Percentiles rank a stretch among this genome's conserved stretches.
Conservation (phyloP, 2,888 invertebrate species). For the Maniola hyperantus region DNA sequence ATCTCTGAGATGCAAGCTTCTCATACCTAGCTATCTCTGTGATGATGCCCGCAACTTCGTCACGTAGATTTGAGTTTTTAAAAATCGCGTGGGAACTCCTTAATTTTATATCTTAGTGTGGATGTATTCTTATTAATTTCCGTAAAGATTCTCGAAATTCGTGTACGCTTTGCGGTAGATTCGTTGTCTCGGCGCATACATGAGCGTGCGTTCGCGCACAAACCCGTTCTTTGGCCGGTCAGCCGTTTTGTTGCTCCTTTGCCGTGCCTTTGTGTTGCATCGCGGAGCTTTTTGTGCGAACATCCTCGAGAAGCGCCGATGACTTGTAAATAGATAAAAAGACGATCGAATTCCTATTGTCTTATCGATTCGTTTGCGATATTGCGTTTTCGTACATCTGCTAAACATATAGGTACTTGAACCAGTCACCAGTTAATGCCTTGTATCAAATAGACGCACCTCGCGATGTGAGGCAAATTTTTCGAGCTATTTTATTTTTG, state of each 20-base stretch:
- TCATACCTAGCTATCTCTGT: no score
- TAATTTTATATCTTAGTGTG: no score
- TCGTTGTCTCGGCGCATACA: constrained; percentile 61
- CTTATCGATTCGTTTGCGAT: constrained; percentile 14
- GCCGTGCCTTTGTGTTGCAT: constrained; percentile 65
- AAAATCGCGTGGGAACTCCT: no score
- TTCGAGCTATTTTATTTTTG: no score
- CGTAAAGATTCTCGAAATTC: constrained; percentile 39
- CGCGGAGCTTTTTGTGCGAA: constrained; percentile 61
- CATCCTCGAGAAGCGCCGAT: constrained; percentile 64
- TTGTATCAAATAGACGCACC: neutral
- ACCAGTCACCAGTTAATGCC: neutral
- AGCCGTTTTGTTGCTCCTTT: constrained; percentile 65
- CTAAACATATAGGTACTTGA: neutral
- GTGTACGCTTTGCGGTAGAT: constrained; percentile 45
- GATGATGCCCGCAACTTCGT: no score
- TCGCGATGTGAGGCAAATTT: no score
- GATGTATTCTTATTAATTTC: constrained; percentile 7
- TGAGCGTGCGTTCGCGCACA: constrained; percentile 65
- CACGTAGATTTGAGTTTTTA: neutral
- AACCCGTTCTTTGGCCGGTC: constrained; percentile 63
- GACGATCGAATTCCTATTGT: constrained; percentile 17
- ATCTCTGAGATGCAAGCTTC: no score
- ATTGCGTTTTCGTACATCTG: neutral
- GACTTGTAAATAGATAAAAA: constrained; percentile 46